Evolutionary conservation across 2,113 vertebrate species (phyloP).

Genomic region (Pagrus major): DNA sequence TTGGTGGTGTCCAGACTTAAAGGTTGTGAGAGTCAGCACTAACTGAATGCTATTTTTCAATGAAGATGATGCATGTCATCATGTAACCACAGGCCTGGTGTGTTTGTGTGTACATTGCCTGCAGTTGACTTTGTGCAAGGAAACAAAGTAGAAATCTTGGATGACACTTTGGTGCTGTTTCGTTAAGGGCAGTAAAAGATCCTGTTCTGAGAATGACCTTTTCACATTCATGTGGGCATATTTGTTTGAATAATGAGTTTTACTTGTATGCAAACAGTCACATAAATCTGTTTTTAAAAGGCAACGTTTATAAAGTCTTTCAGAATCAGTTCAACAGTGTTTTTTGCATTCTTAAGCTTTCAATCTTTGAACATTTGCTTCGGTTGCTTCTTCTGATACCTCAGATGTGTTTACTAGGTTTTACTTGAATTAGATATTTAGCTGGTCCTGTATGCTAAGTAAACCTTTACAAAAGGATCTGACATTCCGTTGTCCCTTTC

Average conservation of each 20-base stretch:
- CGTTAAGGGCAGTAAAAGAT: slow-evolving; percentile 45
- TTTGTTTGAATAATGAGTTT: slow-evolving; percentile 59
- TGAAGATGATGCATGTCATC: slow-evolving; percentile 29
- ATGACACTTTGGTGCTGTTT: slow-evolving; percentile 48
- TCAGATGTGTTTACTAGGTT: too few relatives aligned
- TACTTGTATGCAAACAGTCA: slow-evolving; percentile 30
- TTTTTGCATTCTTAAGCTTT: neutral
- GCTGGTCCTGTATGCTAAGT: neutral
- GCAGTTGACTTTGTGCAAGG: slow-evolving; percentile 50
- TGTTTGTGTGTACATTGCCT: slow-evolving; percentile 75
- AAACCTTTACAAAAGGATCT: neutral
- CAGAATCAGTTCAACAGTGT: neutral
- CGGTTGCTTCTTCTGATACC: too few relatives aligned
- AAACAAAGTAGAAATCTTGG: slow-evolving; percentile 41
- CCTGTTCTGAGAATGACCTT: slow-evolving; percentile 53
- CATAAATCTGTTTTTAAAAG: slow-evolving; percentile 40
- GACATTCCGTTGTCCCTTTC: slow-evolving; percentile 68
- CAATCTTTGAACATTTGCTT: neutral
- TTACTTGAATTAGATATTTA: neutral
- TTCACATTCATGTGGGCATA: slow-evolving; percentile 38
- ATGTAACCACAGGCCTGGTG: slow-evolving; percentile 25
- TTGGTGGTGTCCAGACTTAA: neutral
- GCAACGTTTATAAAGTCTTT: slow-evolving; percentile 15
- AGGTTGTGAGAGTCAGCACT: slow-evolving; percentile 16
- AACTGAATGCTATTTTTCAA: slow-evolving; percentile 29